Conservation (phyloP, 1,140 invertebrate species). For the Doryteuthis pealeii region DNA sequence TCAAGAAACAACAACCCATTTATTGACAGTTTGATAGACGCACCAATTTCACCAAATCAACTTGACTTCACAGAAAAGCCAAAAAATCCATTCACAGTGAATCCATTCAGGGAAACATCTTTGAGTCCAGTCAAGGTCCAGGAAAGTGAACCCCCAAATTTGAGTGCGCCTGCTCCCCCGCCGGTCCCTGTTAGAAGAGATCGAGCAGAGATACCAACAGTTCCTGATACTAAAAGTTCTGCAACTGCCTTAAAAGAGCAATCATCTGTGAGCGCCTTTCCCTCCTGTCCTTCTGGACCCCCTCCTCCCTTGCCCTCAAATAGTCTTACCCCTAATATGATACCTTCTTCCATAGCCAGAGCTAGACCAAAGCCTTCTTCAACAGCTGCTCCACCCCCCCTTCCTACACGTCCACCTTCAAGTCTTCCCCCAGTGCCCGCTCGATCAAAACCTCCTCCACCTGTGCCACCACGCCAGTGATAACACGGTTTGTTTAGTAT, state of each 20-base stretch:
- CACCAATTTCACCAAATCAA: not conserved
- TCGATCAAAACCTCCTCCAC: not conserved
- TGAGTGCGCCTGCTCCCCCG: not conserved
- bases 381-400: conserved; percentile 22
- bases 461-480: not conserved
- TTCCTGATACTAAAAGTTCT: not conserved
- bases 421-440: not conserved
- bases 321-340: conserved; percentile 21
- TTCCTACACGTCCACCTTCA: conserved; percentile 31
- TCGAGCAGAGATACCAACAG: not conserved
- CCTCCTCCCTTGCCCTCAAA: conserved; percentile 19
- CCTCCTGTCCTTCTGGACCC: conserved; percentile 12
- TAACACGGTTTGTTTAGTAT: not conserved
- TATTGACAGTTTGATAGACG: no score
- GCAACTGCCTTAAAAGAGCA: not conserved
- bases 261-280: not conserved
- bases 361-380: not conserved
- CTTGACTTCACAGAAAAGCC: not conserved
- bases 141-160: not conserved
- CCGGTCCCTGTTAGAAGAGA: not conserved
- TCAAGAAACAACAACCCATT: not conserved
- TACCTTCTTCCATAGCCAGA: conserved; percentile 16
- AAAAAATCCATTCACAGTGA: not conserved
- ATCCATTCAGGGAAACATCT: no score
- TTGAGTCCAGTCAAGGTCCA: no score